These are phyloP conservation scores for Coptotermes formosanus DNA, from an alignment of 1,140 invertebrate species.

Conservation along the genomic window DNA sequence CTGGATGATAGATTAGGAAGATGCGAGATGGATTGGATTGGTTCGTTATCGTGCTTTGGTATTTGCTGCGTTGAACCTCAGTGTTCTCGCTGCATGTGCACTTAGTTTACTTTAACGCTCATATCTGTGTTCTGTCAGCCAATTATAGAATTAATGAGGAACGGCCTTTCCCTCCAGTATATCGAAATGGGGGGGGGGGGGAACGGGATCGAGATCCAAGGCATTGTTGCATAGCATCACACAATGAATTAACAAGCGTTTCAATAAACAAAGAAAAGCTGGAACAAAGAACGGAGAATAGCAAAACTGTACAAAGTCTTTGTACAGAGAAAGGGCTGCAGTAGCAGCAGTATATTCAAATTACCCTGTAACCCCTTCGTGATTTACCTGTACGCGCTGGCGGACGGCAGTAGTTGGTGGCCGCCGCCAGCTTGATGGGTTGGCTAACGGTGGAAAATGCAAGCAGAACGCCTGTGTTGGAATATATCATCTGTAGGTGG, in stretches of 20 bases:
- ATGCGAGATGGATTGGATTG: too few relatives aligned
- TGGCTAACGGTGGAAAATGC: not conserved
- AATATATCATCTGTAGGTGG: conserved; percentile 4
- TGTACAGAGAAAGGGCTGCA: not conserved
- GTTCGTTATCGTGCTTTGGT: too few relatives aligned
- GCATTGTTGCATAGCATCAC: not conserved
- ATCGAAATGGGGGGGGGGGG: not conserved
- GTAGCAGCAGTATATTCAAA: not conserved
- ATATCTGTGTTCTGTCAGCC: not conserved
- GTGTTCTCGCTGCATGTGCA: too few relatives aligned
- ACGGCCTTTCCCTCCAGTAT: not conserved
- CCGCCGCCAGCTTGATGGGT: not conserved
- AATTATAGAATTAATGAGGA: not conserved
- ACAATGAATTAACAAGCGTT: not conserved
- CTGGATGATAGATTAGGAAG: too few relatives aligned
- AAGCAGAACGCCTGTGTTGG: not conserved
- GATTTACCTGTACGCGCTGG: conserved; percentile 14
- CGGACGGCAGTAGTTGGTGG: not conserved
- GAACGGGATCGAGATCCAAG: not conserved
- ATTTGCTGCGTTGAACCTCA: too few relatives aligned
- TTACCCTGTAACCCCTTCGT: not conserved
- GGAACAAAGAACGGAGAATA: not conserved
- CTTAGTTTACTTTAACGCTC: not conserved
- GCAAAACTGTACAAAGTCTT: not conserved
- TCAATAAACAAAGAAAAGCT: conserved; percentile 15